These are phyloP conservation scores for Butorides virescens DNA, from an alignment of 2,113 vertebrate genomes.

Conservation along the genomic window DNA sequence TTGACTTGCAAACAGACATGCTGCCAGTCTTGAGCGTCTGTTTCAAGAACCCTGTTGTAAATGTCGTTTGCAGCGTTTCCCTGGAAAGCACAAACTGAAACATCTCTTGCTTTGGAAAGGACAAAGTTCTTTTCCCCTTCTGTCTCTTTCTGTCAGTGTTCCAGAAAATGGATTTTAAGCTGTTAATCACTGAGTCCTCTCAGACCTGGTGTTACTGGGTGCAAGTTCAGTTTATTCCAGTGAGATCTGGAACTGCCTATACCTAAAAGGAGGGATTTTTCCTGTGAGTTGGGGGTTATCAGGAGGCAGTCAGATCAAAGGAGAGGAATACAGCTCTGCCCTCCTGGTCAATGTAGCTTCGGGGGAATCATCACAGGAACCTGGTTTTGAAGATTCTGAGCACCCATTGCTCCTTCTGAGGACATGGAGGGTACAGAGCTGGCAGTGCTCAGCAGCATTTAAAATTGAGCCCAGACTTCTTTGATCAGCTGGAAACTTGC, in stretches of 20 bases:
- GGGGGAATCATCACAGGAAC: background rate
- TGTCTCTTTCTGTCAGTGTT: background rate
- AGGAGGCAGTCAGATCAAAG: background rate
- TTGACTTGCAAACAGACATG: background rate
- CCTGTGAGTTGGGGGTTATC: too few relatives aligned
- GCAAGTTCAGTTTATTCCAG: background rate
- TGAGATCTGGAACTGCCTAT: background rate
- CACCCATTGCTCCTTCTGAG: background rate
- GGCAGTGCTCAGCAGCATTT: background rate
- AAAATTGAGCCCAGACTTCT: background rate
- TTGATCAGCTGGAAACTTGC: background rate
- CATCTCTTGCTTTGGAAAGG: background rate
- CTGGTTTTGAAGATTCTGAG: background rate
- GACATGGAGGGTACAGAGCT: background rate
- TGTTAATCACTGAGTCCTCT: background rate
- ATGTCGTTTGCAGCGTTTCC: background rate
- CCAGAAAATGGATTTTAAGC: background rate
- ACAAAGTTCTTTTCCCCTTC: background rate
- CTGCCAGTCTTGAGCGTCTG: background rate
- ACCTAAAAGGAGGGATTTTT: background rate
- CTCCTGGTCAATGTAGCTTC: background rate
- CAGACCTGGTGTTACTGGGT: background rate
- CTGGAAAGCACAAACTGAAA: slow-evolving; percentile 19
- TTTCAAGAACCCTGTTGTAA: background rate
- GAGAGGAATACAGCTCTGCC: background rate